Conservation (phyloP, 2,113 vertebrate genomes). For the Ploceus nigricollis region DNA sequence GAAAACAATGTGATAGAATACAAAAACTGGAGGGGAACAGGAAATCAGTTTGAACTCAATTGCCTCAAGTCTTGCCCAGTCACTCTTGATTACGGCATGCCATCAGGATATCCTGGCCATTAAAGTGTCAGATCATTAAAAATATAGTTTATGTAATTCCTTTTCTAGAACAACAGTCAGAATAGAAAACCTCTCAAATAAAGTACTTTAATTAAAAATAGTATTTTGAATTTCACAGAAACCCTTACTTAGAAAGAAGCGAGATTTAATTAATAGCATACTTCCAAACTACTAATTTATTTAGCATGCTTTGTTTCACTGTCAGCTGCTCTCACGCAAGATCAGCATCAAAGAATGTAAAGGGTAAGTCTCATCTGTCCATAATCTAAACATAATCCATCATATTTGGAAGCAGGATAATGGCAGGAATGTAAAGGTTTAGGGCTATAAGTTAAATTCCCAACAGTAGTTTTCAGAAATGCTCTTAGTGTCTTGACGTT, state of each 20-base stretch:
- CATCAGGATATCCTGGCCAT: conserved; percentile 54
- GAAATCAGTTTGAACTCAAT: conserved; percentile 43
- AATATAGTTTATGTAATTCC: conserved; percentile 16
- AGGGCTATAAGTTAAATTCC: not conserved
- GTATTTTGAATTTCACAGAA: not conserved
- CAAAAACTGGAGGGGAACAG: not conserved
- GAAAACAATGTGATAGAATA: conserved; percentile 35
- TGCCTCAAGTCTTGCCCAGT: conserved; percentile 31
- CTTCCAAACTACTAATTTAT: not conserved
- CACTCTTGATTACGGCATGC: conserved; percentile 22
- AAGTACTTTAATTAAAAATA: not conserved
- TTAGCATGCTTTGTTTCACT: not conserved
- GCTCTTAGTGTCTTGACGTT: not conserved
- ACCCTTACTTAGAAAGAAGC: not conserved
- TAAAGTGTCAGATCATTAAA: conserved; percentile 43
- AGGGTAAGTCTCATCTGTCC: not conserved
- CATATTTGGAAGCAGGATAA: not conserved
- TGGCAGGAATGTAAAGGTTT: not conserved
- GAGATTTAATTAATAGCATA: not conserved
- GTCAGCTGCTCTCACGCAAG: not conserved
- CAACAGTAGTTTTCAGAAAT: not conserved
- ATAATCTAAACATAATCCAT: not conserved
- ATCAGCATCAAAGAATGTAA: not conserved
- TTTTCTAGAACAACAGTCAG: conserved; percentile 1
- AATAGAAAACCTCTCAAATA: not conserved